These are phyloP conservation scores for Galagoides demidoff DNA, from an alignment of 2,797 vertebrate species.

Conservation along the genomic window DNA sequence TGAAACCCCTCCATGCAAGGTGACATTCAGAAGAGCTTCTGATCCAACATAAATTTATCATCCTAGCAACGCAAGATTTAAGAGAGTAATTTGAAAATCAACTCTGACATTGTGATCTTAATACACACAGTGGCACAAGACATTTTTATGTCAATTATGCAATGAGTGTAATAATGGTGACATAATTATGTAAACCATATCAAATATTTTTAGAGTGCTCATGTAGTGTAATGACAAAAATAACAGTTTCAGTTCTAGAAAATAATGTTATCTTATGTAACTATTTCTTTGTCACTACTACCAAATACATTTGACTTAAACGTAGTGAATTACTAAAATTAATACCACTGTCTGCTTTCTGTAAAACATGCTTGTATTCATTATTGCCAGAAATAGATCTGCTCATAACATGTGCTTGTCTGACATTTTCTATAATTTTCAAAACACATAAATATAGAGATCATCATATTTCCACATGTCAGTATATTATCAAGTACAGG, in stretches of 20 bases:
- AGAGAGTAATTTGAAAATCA: background rate
- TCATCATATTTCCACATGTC: background rate
- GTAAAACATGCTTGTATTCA: background rate
- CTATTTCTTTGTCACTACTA: background rate
- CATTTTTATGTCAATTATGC: background rate
- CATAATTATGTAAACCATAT: background rate
- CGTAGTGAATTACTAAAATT: slow-evolving; percentile 30
- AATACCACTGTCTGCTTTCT: background rate
- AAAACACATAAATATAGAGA: background rate
- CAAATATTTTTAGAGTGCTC: background rate
- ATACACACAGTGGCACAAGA: background rate
- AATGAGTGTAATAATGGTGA: background rate
- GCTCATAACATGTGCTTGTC: background rate
- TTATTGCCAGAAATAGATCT: slow-evolving; percentile 6
- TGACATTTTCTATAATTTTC: slow-evolving; percentile 28
- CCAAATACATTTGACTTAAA: background rate
- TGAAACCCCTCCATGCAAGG: background rate
- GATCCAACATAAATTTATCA: background rate
- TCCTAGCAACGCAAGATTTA: background rate
- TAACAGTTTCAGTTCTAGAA: background rate
- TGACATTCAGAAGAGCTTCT: slow-evolving; percentile 48
- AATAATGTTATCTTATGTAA: background rate
- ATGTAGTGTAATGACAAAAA: background rate
- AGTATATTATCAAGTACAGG: background rate
- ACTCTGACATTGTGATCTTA: background rate